Conservation (phyloP, 2,113 vertebrate species). For the Thinocorus orbignyianus region DNA sequence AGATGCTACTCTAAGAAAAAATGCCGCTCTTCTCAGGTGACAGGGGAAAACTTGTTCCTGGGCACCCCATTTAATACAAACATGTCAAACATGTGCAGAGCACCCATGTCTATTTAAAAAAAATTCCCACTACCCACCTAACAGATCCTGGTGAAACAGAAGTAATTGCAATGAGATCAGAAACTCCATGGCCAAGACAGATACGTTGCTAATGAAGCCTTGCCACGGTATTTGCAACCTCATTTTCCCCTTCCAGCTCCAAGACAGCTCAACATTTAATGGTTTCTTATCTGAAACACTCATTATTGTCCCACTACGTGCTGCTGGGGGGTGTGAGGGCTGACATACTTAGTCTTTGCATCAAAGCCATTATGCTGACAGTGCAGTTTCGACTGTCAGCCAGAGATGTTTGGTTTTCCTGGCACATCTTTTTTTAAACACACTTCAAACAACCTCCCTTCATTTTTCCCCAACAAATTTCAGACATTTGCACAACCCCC, state of each 20-base stretch:
- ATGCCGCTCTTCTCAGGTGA: not conserved
- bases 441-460: conserved; percentile 7
- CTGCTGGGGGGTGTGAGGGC: not conserved
- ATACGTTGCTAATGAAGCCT: not conserved
- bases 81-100: not conserved
- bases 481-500: not conserved
- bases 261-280: not conserved
- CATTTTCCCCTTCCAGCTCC: not conserved
- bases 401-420: not conserved
- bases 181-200: not conserved
- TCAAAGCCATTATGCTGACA: conserved; percentile 53
- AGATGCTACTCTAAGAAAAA: not conserved
- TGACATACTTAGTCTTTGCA: conserved; percentile 4
- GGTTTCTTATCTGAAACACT: not conserved
- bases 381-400: conserved; percentile 33
- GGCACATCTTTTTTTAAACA: not conserved
- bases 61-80: not conserved
- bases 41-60: not conserved
- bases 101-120: not conserved
- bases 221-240: not conserved
- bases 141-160: not conserved
- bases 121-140: not conserved
- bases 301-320: not conserved
- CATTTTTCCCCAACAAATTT: not conserved
- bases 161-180: not conserved